Conservation (phyloP, 2,888 invertebrate species). For the Halictus quadricinctus region DNA sequence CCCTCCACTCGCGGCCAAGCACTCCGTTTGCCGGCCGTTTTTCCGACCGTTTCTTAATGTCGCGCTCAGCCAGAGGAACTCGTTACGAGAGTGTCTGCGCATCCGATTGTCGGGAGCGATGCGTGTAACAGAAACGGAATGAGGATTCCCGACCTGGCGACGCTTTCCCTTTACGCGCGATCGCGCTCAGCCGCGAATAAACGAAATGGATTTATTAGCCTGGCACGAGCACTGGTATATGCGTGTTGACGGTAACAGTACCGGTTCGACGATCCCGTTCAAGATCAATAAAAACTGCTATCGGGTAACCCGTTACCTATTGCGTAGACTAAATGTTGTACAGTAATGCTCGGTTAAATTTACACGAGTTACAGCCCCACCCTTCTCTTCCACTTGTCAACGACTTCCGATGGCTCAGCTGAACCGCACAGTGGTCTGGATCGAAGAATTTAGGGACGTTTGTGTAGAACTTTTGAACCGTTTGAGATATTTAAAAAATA, state of each 20-base stretch:
- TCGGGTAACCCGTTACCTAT: background rate
- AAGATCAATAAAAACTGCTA: background rate
- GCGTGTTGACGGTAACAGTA: background rate
- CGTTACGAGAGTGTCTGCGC: constrained; percentile 62
- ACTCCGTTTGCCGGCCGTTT: constrained; percentile 49
- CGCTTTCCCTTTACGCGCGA: background rate
- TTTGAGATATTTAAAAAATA: too few species aligned
- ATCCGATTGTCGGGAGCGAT: constrained; percentile 51
- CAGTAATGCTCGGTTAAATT: background rate
- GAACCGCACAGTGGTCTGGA: too few species aligned
- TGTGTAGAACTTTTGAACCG: too few species aligned
- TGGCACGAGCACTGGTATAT: background rate
- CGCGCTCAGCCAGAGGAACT: constrained; percentile 63
- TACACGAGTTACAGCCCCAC: background rate
- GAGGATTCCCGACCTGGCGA: background rate
- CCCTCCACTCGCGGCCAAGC: constrained; percentile 9
- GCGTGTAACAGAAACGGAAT: constrained; percentile 5
- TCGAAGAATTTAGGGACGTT: too few species aligned
- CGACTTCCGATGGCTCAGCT: background rate
- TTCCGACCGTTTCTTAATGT: constrained; percentile 68
- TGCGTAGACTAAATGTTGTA: background rate
- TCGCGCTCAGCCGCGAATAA: background rate
- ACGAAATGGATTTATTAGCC: background rate
- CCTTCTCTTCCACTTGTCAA: background rate
- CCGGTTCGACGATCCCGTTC: background rate